Conservation (phyloP, 1,140 invertebrate genomes). For the Drosophila bocki region DNA sequence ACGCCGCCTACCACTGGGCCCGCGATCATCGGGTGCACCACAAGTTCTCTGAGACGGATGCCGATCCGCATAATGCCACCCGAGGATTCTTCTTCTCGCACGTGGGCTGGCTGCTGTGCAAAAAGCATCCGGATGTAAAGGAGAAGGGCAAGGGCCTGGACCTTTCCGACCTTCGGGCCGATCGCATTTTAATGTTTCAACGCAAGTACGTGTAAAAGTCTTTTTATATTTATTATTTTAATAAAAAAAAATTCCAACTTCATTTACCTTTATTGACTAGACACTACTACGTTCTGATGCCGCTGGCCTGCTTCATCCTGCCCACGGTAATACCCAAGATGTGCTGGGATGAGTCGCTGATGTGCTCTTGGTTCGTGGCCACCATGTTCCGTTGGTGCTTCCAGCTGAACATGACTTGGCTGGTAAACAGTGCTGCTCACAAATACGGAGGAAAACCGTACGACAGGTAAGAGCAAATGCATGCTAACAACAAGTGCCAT, state of each 20-base stretch:
- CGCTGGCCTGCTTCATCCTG: slow-evolving; percentile 93
- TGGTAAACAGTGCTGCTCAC: slow-evolving; percentile 98
- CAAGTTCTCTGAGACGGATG: slow-evolving; percentile 98
- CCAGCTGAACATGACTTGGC: slow-evolving; percentile 97
- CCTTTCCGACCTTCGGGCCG: slow-evolving; percentile 92
- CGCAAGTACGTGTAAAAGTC: slow-evolving; percentile 92
- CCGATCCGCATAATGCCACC: slow-evolving; percentile 97
- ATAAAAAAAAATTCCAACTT: not conserved
- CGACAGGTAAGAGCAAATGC: slow-evolving; percentile 89
- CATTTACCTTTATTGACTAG: not conserved
- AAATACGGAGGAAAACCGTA: slow-evolving; percentile 96
- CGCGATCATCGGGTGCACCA: slow-evolving; percentile 98
- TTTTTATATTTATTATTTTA: not conserved
- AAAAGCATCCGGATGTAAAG: slow-evolving; percentile 96
- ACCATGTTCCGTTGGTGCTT: slow-evolving; percentile 94
- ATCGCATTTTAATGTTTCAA: slow-evolving; percentile 95
- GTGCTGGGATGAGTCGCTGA: slow-evolving; percentile 93
- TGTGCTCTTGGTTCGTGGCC: slow-evolving; percentile 91
- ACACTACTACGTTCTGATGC: slow-evolving; percentile 87
- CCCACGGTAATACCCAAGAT: slow-evolving; percentile 94
- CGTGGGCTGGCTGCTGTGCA: slow-evolving; percentile 96
- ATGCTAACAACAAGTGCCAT: slow-evolving; percentile 28
- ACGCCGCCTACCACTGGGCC: slow-evolving; percentile 96
- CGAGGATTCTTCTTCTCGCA: slow-evolving; percentile 98
- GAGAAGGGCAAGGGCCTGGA: slow-evolving; percentile 94